Evolutionary conservation across 2,888 invertebrate genomes (phyloP), one percentile per base, ranked within the genome.

Genomic region (Cataglyphis altisquamis): DNA sequence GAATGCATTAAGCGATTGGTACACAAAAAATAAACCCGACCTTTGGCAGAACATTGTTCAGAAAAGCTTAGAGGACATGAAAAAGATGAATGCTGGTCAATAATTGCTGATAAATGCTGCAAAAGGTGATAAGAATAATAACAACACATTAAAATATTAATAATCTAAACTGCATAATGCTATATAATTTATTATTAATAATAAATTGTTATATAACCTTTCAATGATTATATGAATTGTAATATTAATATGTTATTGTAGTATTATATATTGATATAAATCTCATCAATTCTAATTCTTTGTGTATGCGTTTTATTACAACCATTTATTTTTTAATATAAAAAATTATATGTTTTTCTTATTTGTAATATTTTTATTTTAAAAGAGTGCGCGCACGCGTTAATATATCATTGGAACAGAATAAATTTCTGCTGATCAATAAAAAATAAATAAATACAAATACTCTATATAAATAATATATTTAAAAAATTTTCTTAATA

Each of bases 71-170:
- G 57, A 72, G 3, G 8, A 29, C 9, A 1, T 21, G 21, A 57
- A 45, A 72, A 32, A 60, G 32, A 78, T 70, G 5, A 77, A 77
- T 15, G n/a, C 25, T 55, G 4, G 0, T 4, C 15, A n/a, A 48
- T 63, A 63, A 63, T 10, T 45, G 12, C 10, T 57, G 25, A 62
- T 0, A 64, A 18, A 10, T 25, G 4, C 10, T 39, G 8, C 15
- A 36, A 57, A n/a, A 74, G 15, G 0, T 12, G 39, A 12, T 15
- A 25, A 55, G 6, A 3, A 52, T 0, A 21, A 21, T 0, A 68
- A 25, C 0, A 12, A 39, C 6, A 52, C 12, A 4, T 2, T 1
- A 9, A 62, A 74, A n/a, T 66, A 5, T 12, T 75, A 55, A 18
- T 25, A 1, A 29, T 75, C 12, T 66, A 3, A 39, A 57, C 25